These are phyloP conservation scores for Ctenoplectra terminalis DNA, from an alignment of 1,140 invertebrate genomes.

Conservation along the genomic window DNA sequence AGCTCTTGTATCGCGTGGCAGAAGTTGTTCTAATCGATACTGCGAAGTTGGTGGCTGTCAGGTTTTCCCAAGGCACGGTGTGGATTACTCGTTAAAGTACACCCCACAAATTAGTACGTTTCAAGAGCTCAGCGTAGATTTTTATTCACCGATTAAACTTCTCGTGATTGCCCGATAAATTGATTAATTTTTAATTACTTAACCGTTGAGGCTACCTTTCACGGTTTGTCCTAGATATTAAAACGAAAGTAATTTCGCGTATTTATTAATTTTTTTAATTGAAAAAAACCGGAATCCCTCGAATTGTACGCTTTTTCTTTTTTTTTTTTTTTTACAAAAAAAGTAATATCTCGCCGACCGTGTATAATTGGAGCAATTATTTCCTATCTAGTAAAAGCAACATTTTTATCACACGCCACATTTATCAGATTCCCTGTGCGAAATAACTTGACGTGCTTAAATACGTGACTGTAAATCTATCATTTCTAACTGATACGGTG, in stretches of 20 bases:
- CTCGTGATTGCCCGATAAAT: background rate
- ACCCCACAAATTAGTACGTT: background rate
- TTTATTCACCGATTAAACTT: background rate
- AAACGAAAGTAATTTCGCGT: background rate
- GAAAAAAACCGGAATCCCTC: background rate
- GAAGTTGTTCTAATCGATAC: constrained; percentile 17
- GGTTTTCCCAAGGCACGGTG: background rate
- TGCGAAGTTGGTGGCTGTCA: background rate
- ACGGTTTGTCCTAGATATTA: background rate
- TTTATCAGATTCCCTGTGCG: constrained; percentile 4
- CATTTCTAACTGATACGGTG: background rate
- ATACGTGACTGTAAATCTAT: constrained; percentile 15
- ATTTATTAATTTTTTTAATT: background rate
- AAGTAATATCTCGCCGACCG: background rate
- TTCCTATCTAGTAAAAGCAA: background rate
- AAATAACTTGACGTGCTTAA: constrained; percentile 27
- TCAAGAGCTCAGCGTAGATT: background rate
- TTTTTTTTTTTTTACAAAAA: no score
- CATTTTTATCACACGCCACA: background rate
- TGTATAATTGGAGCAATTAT: background rate
- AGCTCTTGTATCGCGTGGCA: background rate
- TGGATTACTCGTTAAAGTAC: background rate
- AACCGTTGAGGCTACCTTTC: background rate
- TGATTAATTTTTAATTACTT: background rate
- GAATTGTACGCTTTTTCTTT: background rate